Conservation (phyloP, 2,113 vertebrate species). For the Promerops cafer region DNA sequence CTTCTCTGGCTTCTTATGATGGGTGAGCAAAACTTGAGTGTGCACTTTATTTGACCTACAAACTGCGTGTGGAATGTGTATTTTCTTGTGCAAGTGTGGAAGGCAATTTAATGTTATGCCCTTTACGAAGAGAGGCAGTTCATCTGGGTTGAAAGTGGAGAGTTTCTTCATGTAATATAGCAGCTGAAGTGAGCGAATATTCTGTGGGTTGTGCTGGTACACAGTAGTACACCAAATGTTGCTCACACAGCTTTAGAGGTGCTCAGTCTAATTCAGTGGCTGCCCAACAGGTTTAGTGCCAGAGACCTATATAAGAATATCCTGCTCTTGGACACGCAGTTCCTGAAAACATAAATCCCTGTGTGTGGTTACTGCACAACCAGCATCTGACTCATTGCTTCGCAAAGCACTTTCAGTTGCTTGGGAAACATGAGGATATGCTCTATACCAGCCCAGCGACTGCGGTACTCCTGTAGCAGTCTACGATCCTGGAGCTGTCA, state of each 20-base stretch:
- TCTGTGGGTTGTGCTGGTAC: constrained; percentile 22
- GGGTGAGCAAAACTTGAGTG: background rate
- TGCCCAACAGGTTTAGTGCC: background rate
- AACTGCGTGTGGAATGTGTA: background rate
- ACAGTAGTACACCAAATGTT: background rate
- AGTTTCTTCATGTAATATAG: background rate
- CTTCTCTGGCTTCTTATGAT: background rate
- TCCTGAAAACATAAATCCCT: constrained; percentile 37
- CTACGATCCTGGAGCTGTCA: background rate
- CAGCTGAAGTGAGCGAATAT: background rate
- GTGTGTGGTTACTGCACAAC: constrained; percentile 42
- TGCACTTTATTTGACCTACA: background rate
- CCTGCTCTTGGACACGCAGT: constrained; percentile 13
- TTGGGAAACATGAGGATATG: constrained; percentile 24
- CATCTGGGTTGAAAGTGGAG: background rate
- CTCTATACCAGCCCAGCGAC: background rate
- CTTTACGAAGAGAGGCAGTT: background rate
- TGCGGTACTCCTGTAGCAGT: background rate
- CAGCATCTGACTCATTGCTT: constrained; percentile 57
- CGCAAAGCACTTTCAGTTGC: constrained; percentile 46
- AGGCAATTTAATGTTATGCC: background rate
- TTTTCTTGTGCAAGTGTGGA: background rate
- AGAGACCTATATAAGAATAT: background rate
- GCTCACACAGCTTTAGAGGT: background rate
- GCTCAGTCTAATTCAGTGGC: background rate